Evolutionary conservation across 2,888 invertebrate species (phyloP).

Genomic region (Leptodirus hochenwartii): DNA sequence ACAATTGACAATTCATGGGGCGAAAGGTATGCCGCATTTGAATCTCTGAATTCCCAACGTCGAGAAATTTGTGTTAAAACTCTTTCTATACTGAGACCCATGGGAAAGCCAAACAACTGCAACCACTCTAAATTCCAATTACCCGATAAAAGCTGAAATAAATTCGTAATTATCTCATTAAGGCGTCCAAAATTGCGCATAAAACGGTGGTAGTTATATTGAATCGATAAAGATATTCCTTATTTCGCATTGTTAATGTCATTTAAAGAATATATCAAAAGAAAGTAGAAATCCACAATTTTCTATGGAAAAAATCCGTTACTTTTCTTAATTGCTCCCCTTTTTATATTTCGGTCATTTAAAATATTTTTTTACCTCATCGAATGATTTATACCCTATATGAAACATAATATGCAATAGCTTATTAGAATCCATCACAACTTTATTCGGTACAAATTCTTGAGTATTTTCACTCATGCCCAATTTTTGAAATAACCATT

Average conservation of each 20-base stretch:
- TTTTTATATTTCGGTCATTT: not conserved
- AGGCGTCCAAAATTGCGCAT: too few relatives aligned
- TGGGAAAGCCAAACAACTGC: slow-evolving; percentile 27
- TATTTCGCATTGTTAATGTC: too few relatives aligned
- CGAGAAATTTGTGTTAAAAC: slow-evolving; percentile 29
- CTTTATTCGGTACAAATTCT: slow-evolving; percentile 21
- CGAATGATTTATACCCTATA: slow-evolving; percentile 54
- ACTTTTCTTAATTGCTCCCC: too few relatives aligned
- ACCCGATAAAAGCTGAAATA: slow-evolving; percentile 28
- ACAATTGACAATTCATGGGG: too few relatives aligned
- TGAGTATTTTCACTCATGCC: slow-evolving; percentile 26
- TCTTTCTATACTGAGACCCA: slow-evolving; percentile 29
- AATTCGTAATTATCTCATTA: slow-evolving; percentile 10
- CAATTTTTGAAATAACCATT: slow-evolving; percentile 45
- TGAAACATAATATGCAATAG: slow-evolving; percentile 64
- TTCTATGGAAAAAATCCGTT: slow-evolving; percentile 4
- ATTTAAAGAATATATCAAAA: too few relatives aligned
- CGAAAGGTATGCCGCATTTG: too few relatives aligned
- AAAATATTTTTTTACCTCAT: slow-evolving; percentile 37
- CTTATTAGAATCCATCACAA: slow-evolving; percentile 26
- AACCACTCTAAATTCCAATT: slow-evolving; percentile 32
- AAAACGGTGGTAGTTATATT: too few relatives aligned
- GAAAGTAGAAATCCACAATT: slow-evolving; percentile 4
- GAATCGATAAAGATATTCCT: too few relatives aligned
- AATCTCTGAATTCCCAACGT: slow-evolving; percentile 31